phyloP scores from a whole-genome alignment of 2,797 vertebrate genomes.

The Gambelia wislizenii region DNA sequence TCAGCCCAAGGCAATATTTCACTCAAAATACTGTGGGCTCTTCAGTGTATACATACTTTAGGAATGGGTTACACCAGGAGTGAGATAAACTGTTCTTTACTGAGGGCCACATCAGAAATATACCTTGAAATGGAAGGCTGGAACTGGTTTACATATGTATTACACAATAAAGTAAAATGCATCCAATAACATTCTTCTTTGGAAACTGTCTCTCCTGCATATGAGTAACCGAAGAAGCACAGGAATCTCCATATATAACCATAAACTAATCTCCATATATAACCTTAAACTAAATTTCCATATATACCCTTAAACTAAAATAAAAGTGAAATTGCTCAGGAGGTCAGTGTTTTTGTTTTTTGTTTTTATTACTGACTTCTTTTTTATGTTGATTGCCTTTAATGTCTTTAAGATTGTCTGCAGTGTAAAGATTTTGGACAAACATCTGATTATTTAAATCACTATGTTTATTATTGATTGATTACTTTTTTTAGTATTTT shows the following conservation, averaged over 20 bases:
- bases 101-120: background rate
- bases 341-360: too few relatives aligned
- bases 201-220: background rate
- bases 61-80: background rate
- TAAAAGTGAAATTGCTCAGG: background rate
- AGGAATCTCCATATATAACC: background rate
- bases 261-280: too few relatives aligned
- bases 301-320: background rate
- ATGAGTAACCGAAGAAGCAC: background rate
- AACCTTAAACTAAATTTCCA: background rate
- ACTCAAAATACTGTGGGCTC: background rate
- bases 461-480: background rate
- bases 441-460: background rate
- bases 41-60: background rate
- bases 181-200: background rate
- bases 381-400: background rate
- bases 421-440: background rate
- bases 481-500: background rate
- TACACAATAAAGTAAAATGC: background rate
- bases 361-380: background rate
- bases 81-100: background rate
- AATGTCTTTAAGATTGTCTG: background rate
- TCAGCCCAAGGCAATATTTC: background rate
- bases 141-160: background rate
- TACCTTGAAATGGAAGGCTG: background rate